Conservation (phyloP, 1,140 invertebrate species). For the Anthonomus grandis region DNA sequence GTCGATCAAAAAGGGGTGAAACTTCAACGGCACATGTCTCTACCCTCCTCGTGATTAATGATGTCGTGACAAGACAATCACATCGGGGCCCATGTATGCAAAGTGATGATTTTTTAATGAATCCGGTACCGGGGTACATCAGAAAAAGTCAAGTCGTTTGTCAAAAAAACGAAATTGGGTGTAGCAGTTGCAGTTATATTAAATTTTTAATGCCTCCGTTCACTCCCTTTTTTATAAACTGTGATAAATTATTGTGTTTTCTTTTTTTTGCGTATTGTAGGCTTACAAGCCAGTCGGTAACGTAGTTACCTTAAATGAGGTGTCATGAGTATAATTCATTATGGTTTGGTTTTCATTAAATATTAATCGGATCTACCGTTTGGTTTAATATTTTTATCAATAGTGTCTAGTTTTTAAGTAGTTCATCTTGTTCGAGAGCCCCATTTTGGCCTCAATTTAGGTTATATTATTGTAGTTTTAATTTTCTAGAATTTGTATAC, state of each 20-base stretch:
- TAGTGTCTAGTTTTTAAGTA: no score
- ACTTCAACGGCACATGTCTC: slow-evolving; percentile 20
- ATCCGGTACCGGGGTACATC: slow-evolving; percentile 13
- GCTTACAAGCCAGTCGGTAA: not conserved
- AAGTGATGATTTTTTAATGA: slow-evolving; percentile 26
- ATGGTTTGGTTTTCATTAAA: no score
- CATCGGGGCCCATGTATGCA: slow-evolving; percentile 21
- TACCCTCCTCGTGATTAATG: slow-evolving; percentile 19
- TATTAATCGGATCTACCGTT: no score
- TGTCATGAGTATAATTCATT: no score
- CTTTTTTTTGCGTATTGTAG: not conserved
- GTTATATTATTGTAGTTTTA: no score
- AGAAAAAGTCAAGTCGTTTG: slow-evolving; percentile 26
- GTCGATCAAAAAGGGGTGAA: slow-evolving; percentile 14
- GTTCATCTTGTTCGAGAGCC: no score
- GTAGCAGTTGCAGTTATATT: slow-evolving; percentile 23
- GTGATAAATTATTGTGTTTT: slow-evolving; percentile 26
- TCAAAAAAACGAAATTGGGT: slow-evolving; percentile 21
- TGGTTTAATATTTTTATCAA: no score
- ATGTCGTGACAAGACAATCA: slow-evolving; percentile 26
- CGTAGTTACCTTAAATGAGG: no score
- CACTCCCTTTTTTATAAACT: not conserved
- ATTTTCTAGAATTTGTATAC: no score
- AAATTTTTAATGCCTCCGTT: slow-evolving; percentile 18
- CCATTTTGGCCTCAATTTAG: no score